Evolutionary conservation across 2,888 invertebrate genomes (phyloP).

Genomic region (Scaptomyza parva): DNA sequence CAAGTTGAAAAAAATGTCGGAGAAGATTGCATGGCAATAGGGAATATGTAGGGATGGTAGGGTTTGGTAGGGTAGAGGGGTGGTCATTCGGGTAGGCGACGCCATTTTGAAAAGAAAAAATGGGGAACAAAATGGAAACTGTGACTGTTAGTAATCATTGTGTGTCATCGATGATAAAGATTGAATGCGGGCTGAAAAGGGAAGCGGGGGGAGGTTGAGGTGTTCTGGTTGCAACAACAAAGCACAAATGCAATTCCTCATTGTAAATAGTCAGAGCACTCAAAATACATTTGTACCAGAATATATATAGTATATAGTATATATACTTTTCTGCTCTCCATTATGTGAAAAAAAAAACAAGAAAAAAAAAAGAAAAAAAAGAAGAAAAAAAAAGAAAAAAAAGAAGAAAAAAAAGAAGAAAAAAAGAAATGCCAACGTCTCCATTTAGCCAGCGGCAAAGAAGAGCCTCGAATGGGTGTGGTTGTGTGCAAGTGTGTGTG

Average conservation of each 20-base stretch:
- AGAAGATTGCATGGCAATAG: constrained; percentile 10
- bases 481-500: constrained; percentile 18
- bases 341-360: constrained; percentile 46
- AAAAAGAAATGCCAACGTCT: constrained; percentile 42
- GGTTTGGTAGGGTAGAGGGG: neutral
- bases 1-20: constrained; percentile 25
- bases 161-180: constrained; percentile 80
- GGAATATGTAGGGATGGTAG: neutral
- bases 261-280: constrained; percentile 77
- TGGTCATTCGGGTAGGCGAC: constrained; percentile 9
- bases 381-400: neutral
- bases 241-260: constrained; percentile 70
- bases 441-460: constrained; percentile 47
- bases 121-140: constrained; percentile 23
- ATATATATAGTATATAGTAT: constrained; percentile 5
- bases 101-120: constrained; percentile 69
- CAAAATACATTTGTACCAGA: neutral
- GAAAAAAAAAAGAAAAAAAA: constrained; percentile 15
- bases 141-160: constrained; percentile 70
- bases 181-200: constrained; percentile 41
- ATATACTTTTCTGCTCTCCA: constrained; percentile 49
- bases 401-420: constrained; percentile 7
- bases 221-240: constrained; percentile 39
- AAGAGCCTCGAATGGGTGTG: constrained; percentile 33
- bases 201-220: neutral